phyloP scores from a whole-genome alignment of 1,140 invertebrate species.

The Eciton burchellii region DNA sequence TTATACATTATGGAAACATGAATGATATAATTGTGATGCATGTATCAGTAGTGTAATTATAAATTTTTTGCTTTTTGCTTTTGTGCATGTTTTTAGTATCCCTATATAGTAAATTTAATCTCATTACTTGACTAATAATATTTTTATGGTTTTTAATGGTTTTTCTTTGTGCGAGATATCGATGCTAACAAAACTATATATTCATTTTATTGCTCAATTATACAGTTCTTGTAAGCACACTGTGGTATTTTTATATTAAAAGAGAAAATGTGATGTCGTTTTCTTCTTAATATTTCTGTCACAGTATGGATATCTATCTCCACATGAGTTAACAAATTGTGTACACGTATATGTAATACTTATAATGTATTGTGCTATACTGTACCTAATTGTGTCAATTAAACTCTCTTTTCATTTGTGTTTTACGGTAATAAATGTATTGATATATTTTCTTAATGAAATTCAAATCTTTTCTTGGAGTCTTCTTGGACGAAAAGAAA shows the following conservation, averaged over 20 bases:
- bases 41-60: too few relatives aligned
- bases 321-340: constrained; percentile 28
- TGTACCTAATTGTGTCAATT: too few relatives aligned
- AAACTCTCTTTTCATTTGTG: too few relatives aligned
- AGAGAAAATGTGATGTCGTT: neutral
- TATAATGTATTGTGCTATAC: too few relatives aligned
- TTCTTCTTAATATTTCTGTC: constrained; percentile 21
- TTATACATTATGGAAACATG: neutral
- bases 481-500: too few relatives aligned
- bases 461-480: too few relatives aligned
- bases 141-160: constrained; percentile 7
- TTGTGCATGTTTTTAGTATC: neutral
- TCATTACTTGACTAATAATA: too few relatives aligned
- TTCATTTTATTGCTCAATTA: constrained; percentile 45
- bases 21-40: too few relatives aligned
- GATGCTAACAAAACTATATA: constrained; percentile 5
- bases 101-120: neutral
- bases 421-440: too few relatives aligned
- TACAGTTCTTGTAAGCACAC: constrained; percentile 23
- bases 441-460: too few relatives aligned
- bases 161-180: neutral
- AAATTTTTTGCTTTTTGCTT: neutral
- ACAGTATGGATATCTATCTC: constrained; percentile 62
- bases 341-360: too few relatives aligned
- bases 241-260: constrained; percentile 18